Conservation (phyloP, 2,113 vertebrate genomes). For the Cacatua alba region DNA sequence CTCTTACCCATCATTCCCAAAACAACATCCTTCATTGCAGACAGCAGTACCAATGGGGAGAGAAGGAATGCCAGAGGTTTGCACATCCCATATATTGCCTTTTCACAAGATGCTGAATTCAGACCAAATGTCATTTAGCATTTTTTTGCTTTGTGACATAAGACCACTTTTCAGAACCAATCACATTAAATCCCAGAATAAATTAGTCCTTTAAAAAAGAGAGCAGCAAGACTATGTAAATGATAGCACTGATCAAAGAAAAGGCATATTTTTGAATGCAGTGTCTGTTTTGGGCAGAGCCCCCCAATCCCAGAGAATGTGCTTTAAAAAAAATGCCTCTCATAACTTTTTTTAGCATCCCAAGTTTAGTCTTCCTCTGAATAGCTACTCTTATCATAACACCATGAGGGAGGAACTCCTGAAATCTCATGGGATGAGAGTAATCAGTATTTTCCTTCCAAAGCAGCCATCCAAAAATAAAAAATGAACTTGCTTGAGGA, state of each 20-base stretch:
- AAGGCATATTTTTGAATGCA: not conserved
- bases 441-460: not conserved
- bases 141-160: not conserved
- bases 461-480: not conserved
- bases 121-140: not conserved
- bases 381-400: not conserved
- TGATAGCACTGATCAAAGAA: not conserved
- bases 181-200: not conserved
- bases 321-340: not conserved
- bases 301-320: not conserved
- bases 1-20: not conserved
- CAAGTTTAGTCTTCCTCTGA: not conserved
- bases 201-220: not conserved
- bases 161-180: not conserved
- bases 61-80: not conserved
- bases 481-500: not conserved
- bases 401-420: not conserved
- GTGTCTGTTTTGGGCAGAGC: not conserved
- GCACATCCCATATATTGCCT: not conserved
- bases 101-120: constrained; percentile 5
- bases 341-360: not conserved
- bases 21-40: constrained; percentile 77
- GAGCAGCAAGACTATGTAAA: not conserved
- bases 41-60: not conserved
- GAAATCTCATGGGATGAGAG: not conserved